Base-by-base conservation (phyloP, 2,113 vertebrate genomes). In the Rhadina sibilatrix region DNA sequence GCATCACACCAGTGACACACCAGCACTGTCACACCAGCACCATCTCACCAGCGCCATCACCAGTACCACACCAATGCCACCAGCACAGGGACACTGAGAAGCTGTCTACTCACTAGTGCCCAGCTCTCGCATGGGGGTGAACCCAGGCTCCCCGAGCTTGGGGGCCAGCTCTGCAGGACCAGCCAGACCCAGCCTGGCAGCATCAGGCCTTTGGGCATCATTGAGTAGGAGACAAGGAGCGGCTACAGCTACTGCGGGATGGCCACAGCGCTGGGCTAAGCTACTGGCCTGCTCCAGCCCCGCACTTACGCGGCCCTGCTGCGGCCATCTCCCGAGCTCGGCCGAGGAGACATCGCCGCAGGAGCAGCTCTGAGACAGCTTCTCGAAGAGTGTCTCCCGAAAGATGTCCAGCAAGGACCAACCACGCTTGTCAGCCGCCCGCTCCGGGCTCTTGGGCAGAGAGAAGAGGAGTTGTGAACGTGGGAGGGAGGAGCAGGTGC, bases 331-430 rank as follows among this genome's bases (percentile, higher is more conserved):
- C 81, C 95, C 70, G 3, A 97, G 97, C 87, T 97, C 94, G 30
- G 96, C 89, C 21, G 98, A 98, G 65, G 98, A 97, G 93, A 97
- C 97, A 27, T 98, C 97, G 47, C 97, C 94, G 91, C 98, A 98
- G 68, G 98, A 98, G 96, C 98, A 98, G 97, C 97, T 98, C 74
- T 97, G 98, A 95, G 97, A 98, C 75, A 99, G 97, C 97, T 97
- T 97, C 94, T 98, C 97, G 74, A 93, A 87, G 95, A 97, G 93
- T 6, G 98, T 97, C 91, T 98, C 98, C 87, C 97, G 97, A 97
- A 99, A 98, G 96, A 98, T 97, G 82, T 98, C 98, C 98, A 98
- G 94, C 94, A 99, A 97, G 35, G 98, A 98, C 98, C 98, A 98
- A 70, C 97, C 97, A 10, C 97, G 98, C 89, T 98, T 98, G 94